Evolutionary conservation across 2,888 invertebrate genomes (phyloP), one percentile per base, ranked within the genome.

Genomic region (Eilema griseolum): DNA sequence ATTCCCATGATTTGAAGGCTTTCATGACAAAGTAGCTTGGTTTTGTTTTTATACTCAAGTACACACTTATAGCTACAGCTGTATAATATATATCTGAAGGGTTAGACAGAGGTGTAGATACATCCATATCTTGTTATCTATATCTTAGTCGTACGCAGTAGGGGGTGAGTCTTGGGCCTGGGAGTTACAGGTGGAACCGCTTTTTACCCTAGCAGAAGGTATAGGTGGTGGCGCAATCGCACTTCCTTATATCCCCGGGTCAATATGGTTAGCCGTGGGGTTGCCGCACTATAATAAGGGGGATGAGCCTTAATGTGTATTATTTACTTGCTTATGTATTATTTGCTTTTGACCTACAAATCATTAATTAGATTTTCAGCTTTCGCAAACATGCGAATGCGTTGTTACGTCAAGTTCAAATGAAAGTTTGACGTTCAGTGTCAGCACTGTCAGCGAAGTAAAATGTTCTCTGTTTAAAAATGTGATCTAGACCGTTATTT

Each of bases 1-100:
- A 10, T 65, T 57, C 31, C 23, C 33, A 65, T 33, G 33, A 31
- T 56, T 66, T 16, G 56, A 23, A 66, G 41, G 37, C 60, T 60
- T 60, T 61, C 28, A 61, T 28, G 61, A 31, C 61, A 61, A 11
- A 61, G 61, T 61, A 28, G 26, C 16, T n/a, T 61, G 31, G 33
- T 33, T 31, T 31, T 61, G 11, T 33, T 31, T 20, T n/a, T 28
- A 20, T 57, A 24, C 24, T 24, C 12, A 24, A 57, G 57, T 23
- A 57, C 41, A 41, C 41, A 41, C 46, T 20, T 1, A 46, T 41
- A 46, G 0, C 20, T 3, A 20, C 46, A 14, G 5, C 46, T 20
- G 20, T 46, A 20, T 14, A 37, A 7, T n/a, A n/a, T 41, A 41
- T 37, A 2, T 37, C 7, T 1, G 20, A 7, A 20, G 20, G 14